Conservation (phyloP, 2,888 invertebrate species). For the Phoenoteleia sp. region DNA sequence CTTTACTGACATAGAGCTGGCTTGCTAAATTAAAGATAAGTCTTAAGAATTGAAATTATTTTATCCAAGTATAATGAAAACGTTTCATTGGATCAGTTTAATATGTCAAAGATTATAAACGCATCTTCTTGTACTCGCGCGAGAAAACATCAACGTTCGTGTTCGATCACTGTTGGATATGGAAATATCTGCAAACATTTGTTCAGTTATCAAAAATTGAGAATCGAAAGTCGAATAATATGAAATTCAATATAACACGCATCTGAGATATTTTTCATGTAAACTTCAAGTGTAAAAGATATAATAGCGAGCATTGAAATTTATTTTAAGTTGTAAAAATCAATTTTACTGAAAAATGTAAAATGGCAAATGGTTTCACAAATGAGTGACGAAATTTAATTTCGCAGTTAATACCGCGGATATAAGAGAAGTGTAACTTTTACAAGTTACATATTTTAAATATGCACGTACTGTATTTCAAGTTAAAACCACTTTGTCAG, state of each 20-base stretch:
- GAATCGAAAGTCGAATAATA: neutral
- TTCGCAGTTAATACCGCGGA: neutral
- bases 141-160: too few species aligned
- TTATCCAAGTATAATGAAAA: too few species aligned
- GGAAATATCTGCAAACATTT: neutral
- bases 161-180: neutral
- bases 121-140: neutral
- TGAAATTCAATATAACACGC: neutral
- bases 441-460: constrained; percentile 17
- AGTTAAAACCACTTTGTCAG: constrained; percentile 6
- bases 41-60: too few species aligned
- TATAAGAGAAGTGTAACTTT: constrained; percentile 1
- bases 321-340: too few species aligned
- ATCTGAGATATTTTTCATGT: neutral
- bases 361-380: too few species aligned
- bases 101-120: neutral
- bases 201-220: neutral
- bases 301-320: too few species aligned
- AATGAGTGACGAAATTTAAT: neutral
- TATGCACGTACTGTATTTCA: constrained; percentile 14
- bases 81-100: too few species aligned
- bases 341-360: too few species aligned
- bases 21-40: too few species aligned
- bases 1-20: too few species aligned
- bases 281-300: too few species aligned